Evolutionary conservation across 2,888 invertebrate species (phyloP).

Genomic region (Tenodera sinensis): DNA sequence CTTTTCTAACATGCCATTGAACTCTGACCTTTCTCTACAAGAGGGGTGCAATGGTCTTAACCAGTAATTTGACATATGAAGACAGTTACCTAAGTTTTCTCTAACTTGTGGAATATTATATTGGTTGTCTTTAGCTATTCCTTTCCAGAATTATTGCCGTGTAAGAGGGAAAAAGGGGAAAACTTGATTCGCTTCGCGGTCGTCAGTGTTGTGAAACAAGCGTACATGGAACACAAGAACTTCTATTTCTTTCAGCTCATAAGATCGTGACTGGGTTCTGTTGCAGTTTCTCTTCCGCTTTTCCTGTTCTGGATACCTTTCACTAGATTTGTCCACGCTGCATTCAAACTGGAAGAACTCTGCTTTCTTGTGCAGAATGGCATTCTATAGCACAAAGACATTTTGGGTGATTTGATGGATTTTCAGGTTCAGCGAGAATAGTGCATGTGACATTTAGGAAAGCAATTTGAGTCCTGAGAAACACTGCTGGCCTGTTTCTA

Average conservation of each 20-base stretch:
- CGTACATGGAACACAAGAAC: too few species aligned
- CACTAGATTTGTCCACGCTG: neutral
- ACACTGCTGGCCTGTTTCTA: too few species aligned
- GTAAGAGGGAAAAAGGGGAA: neutral
- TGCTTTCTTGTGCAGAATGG: too few species aligned
- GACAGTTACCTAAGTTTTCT: neutral
- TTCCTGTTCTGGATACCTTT: neutral
- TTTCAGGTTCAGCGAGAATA: too few species aligned
- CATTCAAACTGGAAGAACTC: neutral
- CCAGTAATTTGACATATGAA: neutral
- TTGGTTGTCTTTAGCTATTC: neutral
- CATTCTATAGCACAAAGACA: too few species aligned
- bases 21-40: neutral
- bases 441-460: too few species aligned
- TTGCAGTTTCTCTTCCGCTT: constrained; percentile 1
- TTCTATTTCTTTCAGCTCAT: neutral
- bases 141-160: neutral
- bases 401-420: too few species aligned
- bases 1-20: neutral
- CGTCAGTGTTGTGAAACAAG: too few species aligned
- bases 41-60: neutral
- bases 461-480: too few species aligned
- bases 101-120: neutral
- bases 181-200: neutral
- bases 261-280: neutral